Conservation (phyloP, 1,140 invertebrate genomes). For the fruit fly (Drosophila melanogaster) region DNA sequence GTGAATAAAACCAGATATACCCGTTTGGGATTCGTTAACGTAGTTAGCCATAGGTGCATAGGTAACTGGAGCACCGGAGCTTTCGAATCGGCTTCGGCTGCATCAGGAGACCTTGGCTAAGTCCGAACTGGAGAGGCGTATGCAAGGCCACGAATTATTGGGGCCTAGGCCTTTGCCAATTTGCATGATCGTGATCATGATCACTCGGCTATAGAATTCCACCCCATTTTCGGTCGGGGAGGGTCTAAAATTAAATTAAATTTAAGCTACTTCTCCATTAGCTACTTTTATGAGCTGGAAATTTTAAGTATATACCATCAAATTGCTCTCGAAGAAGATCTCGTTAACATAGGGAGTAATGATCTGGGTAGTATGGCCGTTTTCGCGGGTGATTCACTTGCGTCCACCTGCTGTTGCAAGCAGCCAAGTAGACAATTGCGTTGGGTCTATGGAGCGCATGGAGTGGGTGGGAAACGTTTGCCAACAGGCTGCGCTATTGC, state of each 20-base stretch:
- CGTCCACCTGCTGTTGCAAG: conserved; percentile 52
- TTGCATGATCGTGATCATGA: conserved; percentile 19
- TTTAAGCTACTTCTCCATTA: conserved; percentile 46
- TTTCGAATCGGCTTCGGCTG: conserved; percentile 40
- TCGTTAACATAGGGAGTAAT: conserved; percentile 44
- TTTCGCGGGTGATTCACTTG: conserved; percentile 6
- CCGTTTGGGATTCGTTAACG: conserved; percentile 25
- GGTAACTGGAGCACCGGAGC: conserved; percentile 65
- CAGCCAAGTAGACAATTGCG: conserved; percentile 41
- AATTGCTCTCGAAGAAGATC: conserved; percentile 7
- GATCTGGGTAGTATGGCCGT: conserved; percentile 15
- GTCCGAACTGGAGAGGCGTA: conserved; percentile 22
- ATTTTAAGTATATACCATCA: conserved; percentile 8
- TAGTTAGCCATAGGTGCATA: conserved; percentile 42
- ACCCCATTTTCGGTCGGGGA: no score
- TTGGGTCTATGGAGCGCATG: conserved; percentile 11
- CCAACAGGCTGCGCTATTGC: conserved; percentile 48
- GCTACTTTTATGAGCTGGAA: conserved; percentile 50
- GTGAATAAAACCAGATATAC: conserved; percentile 38
- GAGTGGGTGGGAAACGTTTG: conserved; percentile 54
- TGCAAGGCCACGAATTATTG: conserved; percentile 29
- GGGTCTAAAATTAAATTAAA: not conserved
- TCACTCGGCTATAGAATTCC: conserved; percentile 23
- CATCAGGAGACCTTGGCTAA: conserved; percentile 57
- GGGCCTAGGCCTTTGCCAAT: conserved; percentile 41